Evolutionary conservation across 1,140 invertebrate genomes (phyloP), one percentile per base, ranked within the genome.

Genomic region (Diachasmimorpha longicaudata): DNA sequence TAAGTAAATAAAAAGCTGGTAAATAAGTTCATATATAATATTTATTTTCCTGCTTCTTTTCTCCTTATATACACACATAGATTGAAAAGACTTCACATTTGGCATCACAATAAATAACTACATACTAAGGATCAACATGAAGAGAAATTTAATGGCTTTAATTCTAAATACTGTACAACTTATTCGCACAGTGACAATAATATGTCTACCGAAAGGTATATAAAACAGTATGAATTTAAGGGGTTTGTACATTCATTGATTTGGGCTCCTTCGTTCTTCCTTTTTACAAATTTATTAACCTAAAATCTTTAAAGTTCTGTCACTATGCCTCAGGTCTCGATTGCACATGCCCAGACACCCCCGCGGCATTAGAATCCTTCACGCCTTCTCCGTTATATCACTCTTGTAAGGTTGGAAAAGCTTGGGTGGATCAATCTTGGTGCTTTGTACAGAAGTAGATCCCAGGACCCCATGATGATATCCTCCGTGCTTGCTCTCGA

Each of bases 381-480:
- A 86, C 66, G 80, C 82, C 14, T 83, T 85, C 46, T 87, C 85
- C 3, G 81, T 36, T n/a, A 88, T 81, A 67, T 93, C 92, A 76
- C 90, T 92, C 82, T 93, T 93, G 83, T 93, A 93, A 0, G 93
- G 93, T 81, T 93, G 92, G 79, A 93, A 93, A 14, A 93, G 83
- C 82, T 93, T 93, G 0, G 92, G 92, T 78, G 90, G 89, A 5
- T 90, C 90, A 0, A 88, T 79, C 42, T 87, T 85, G 63, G 86
- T 90, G 78, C 83, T 71, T 42, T 84, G 79, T 71, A 85, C 77
- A 79, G 81, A 80, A 37, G 85, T 82, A 10, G 81, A 77, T 63
- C 25, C 36, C 0, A 77, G 58, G 0, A 14, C 19, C 46, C 73
- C 25, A 79, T 46, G 23, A 81, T 81, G 48, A 55, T 74, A 19